These are phyloP conservation scores for Trachythela sp. DNA, from an alignment of 64 coral and sea anemone species.

Conservation along the genomic window DNA sequence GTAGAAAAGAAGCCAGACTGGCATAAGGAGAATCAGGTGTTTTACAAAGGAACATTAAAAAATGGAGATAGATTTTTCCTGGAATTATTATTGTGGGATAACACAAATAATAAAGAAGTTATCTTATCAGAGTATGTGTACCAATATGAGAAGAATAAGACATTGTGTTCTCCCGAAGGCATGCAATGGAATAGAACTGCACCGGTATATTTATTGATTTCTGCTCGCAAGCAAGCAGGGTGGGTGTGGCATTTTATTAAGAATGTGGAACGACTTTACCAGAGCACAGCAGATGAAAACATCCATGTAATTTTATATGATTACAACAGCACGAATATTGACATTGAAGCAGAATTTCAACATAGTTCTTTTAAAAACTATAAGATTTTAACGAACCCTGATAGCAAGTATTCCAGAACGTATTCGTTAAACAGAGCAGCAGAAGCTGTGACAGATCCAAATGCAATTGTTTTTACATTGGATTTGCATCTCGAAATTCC, in stretches of 20 bases:
- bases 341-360: conserved; percentile 43
- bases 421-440: conserved; percentile 62
- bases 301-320: conserved; percentile 61
- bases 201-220: conserved; percentile 58
- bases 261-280: conserved; percentile 61
- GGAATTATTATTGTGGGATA: conserved; percentile 51
- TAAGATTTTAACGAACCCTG: conserved; percentile 28
- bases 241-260: conserved; percentile 60
- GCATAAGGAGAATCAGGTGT: background rate
- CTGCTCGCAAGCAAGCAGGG: conserved; percentile 40
- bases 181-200: conserved; percentile 72
- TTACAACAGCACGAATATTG: conserved; percentile 67
- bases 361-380: conserved; percentile 42
- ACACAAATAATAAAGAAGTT: conserved; percentile 8
- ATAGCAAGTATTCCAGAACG: conserved; percentile 46
- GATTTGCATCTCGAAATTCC: conserved; percentile 88
- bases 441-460: conserved; percentile 45
- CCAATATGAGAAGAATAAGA: background rate
- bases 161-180: conserved; percentile 48
- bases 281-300: conserved; percentile 52
- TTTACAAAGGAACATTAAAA: background rate
- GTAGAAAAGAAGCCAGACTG: conserved; percentile 64
- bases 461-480: conserved; percentile 69
- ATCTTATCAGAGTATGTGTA: conserved; percentile 61
- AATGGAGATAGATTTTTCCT: conserved; percentile 55